phyloP scores from a whole-genome alignment of 2,113 vertebrate species.

The Budorcas taxicolor region DNA sequence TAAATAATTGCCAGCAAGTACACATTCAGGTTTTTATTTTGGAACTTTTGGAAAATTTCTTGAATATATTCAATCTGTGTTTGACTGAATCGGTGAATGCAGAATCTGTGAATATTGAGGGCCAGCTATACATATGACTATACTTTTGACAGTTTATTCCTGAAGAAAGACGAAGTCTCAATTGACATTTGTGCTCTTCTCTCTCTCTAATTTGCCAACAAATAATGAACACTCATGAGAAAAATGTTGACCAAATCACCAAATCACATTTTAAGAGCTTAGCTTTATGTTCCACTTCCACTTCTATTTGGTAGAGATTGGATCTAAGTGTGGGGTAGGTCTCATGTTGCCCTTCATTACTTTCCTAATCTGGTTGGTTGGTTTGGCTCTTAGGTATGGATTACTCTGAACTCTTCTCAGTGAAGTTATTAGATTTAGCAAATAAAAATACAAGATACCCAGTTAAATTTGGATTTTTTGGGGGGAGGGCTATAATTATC shows the following conservation, averaged over 20 bases:
- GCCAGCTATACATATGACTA: neutral
- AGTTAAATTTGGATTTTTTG: neutral
- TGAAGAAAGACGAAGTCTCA: neutral
- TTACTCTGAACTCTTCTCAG: neutral
- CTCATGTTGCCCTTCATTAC: neutral
- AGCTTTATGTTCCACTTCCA: neutral
- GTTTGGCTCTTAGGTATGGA: neutral
- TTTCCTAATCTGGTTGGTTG: neutral
- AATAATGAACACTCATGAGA: neutral
- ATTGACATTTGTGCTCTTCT: neutral
- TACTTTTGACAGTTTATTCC: neutral
- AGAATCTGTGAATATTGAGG: neutral
- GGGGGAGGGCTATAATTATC: neutral
- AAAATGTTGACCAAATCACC: neutral
- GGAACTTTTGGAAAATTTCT: neutral
- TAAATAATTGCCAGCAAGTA: neutral
- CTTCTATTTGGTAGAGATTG: neutral
- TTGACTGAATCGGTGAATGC: neutral
- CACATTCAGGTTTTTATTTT: neutral
- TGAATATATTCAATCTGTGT: neutral
- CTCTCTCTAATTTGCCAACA: neutral
- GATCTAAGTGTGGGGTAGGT: fast-evolving
- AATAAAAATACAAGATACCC: neutral
- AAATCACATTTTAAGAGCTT: neutral
- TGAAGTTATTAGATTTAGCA: neutral